Evolutionary conservation across 1,140 invertebrate genomes (phyloP).

Genomic region (Diorhabda sublineata): DNA sequence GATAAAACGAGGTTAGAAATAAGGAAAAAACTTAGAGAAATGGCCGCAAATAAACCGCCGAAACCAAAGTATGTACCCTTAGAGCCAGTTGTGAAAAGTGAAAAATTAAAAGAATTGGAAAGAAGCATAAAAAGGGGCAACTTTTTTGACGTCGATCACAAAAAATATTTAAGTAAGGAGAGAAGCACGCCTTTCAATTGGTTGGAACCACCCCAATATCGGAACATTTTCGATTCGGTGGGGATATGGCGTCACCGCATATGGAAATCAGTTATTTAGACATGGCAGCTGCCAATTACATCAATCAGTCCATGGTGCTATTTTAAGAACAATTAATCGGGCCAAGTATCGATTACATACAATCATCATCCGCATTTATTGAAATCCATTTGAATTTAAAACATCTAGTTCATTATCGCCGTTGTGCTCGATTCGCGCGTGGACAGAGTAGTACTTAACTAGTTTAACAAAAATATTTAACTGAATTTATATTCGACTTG

Average conservation of each 20-base stretch:
- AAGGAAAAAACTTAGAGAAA: slow-evolving; percentile 33
- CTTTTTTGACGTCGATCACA: slow-evolving; percentile 44
- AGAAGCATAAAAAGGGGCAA: slow-evolving; percentile 41
- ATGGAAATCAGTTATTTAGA: slow-evolving; percentile 43
- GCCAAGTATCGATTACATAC: slow-evolving; percentile 31
- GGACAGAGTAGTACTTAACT: slow-evolving; percentile 8
- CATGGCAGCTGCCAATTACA: slow-evolving; percentile 29
- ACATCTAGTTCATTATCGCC: slow-evolving; percentile 31
- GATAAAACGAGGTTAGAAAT: slow-evolving; percentile 40
- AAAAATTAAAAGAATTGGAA: slow-evolving; percentile 40
- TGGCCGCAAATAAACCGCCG: slow-evolving; percentile 30
- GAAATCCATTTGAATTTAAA: slow-evolving; percentile 24
- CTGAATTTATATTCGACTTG: neutral
- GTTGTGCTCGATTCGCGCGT: slow-evolving; percentile 23
- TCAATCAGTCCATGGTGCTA: slow-evolving; percentile 32
- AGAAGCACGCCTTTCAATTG: slow-evolving; percentile 34
- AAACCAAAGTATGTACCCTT: slow-evolving; percentile 38
- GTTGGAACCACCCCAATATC: slow-evolving; percentile 38
- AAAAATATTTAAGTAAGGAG: slow-evolving; percentile 39
- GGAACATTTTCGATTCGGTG: slow-evolving; percentile 42
- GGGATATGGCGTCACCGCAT: slow-evolving; percentile 42
- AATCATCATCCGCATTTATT: slow-evolving; percentile 23
- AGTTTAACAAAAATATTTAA: slow-evolving; percentile 13
- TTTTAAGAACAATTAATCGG: slow-evolving; percentile 32
- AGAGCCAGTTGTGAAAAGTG: slow-evolving; percentile 43